Evolutionary conservation across 2,113 vertebrate species (phyloP).

Genomic region (Cnemophilus loriae): DNA sequence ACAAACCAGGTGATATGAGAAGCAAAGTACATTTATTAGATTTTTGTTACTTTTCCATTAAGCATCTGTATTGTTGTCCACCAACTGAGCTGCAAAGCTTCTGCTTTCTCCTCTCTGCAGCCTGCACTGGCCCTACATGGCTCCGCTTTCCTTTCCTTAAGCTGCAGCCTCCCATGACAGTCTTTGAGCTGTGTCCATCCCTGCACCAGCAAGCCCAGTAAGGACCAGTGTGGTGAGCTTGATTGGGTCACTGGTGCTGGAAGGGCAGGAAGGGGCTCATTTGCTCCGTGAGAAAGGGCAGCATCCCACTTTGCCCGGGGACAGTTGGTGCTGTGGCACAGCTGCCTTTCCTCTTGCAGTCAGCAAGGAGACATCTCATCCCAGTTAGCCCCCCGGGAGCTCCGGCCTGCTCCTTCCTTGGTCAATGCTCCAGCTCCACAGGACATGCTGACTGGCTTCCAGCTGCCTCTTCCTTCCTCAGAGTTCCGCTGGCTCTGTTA

Average conservation of each 20-base stretch:
- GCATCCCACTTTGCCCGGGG: accelerated
- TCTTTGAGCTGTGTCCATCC: background rate
- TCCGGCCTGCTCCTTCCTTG: accelerated
- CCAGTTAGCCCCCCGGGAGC: background rate
- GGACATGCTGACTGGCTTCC: background rate
- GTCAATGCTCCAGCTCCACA: background rate
- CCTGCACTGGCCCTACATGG: background rate
- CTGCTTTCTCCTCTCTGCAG: background rate
- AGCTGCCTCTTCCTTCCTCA: background rate
- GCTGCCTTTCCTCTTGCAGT: background rate
- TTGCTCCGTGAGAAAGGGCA: background rate
- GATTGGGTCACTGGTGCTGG: background rate
- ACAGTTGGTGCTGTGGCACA: background rate
- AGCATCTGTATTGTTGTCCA: background rate
- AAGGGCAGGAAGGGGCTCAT: background rate
- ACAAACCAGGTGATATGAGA: background rate
- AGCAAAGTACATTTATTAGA: background rate
- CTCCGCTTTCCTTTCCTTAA: background rate
- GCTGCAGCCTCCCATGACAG: background rate
- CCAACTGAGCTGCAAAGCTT: background rate
- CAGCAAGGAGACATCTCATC: background rate
- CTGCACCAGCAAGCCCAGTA: background rate
- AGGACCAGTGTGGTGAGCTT: background rate
- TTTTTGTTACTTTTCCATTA: background rate
- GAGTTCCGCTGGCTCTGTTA: background rate